phyloP scores from a whole-genome alignment of 53 echinoderm and acorn worm genomes.

The Paracentrotus lividus region DNA sequence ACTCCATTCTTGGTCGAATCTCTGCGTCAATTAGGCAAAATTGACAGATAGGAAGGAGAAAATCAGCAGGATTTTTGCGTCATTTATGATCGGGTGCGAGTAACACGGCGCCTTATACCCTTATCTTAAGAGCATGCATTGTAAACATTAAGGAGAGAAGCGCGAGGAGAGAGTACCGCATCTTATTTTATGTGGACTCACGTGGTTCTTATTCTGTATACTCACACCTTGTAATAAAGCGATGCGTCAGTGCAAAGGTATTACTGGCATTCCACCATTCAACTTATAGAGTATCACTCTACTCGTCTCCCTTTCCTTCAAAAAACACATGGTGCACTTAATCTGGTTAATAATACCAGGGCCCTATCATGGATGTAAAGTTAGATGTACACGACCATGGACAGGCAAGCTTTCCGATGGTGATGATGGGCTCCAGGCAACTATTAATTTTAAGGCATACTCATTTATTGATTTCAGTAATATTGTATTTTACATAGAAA shows the following conservation, averaged over 20 bases:
- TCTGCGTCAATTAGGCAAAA: constrained; percentile 52
- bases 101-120: constrained; percentile 19
- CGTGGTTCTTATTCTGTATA: not conserved
- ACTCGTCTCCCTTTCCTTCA: constrained; percentile 22
- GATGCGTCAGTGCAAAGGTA: constrained; percentile 68
- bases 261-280: constrained; percentile 59
- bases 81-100: constrained; percentile 47
- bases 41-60: constrained; percentile 18
- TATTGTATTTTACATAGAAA: too few relatives aligned
- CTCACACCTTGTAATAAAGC: constrained; percentile 69
- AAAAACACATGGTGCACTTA: constrained; percentile 55
- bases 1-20: constrained; percentile 10
- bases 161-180: not conserved
- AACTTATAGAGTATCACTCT: constrained; percentile 20
- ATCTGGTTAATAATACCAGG: constrained; percentile 41
- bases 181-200: not conserved
- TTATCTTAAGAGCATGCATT: not conserved
- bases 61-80: constrained; percentile 12
- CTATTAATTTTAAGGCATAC: not conserved
- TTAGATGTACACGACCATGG: not conserved
- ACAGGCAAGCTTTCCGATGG: not conserved
- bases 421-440: not conserved
- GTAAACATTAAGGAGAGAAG: constrained; percentile 29
- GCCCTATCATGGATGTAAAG: constrained; percentile 20
- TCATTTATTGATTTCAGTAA: not conserved